A percentile compares a stretch with the other conserved stretches of the same genome.
Conservation (phyloP, 2,888 invertebrate genomes). For the Dorcus parallelipipedus region DNA sequence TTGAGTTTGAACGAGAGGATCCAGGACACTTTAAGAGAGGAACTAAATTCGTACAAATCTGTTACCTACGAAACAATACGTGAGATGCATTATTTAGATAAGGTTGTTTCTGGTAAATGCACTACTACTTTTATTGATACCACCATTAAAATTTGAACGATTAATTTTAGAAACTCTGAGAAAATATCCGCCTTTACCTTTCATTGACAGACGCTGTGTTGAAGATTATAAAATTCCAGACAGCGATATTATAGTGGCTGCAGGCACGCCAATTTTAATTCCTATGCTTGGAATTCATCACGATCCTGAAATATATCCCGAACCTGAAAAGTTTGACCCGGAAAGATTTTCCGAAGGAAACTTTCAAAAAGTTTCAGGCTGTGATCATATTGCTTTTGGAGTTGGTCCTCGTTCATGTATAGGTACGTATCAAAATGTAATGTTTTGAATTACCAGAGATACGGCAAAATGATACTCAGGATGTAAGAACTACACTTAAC, state of each 20-base stretch:
- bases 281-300: conserved; percentile 3
- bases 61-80: conserved; percentile 54
- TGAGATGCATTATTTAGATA: conserved; percentile 57
- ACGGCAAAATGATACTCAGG: too few relatives aligned
- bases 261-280: conserved; percentile 5
- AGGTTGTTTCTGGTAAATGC: conserved; percentile 53
- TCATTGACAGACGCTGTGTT: neutral
- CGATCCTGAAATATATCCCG: conserved; percentile 8
- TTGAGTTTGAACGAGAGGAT: conserved; percentile 53
- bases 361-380: neutral
- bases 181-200: conserved; percentile 13
- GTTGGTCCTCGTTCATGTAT: conserved; percentile 10
- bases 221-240: conserved; percentile 8
- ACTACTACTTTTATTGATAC: neutral
- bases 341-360: conserved; percentile 8
- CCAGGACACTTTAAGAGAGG: conserved; percentile 53
- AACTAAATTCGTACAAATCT: conserved; percentile 49
- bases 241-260: conserved; percentile 3
- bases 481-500: too few relatives aligned
- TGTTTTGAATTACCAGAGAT: too few relatives aligned
- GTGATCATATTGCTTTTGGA: conserved; percentile 7
- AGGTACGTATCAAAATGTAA: too few relatives aligned
- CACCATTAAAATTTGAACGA: too few relatives aligned
- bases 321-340: conserved; percentile 13
- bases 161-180: conserved; percentile 11